These are phyloP conservation scores for Morone chrysops DNA, from an alignment of 2,113 vertebrate species.

Conservation along the genomic window DNA sequence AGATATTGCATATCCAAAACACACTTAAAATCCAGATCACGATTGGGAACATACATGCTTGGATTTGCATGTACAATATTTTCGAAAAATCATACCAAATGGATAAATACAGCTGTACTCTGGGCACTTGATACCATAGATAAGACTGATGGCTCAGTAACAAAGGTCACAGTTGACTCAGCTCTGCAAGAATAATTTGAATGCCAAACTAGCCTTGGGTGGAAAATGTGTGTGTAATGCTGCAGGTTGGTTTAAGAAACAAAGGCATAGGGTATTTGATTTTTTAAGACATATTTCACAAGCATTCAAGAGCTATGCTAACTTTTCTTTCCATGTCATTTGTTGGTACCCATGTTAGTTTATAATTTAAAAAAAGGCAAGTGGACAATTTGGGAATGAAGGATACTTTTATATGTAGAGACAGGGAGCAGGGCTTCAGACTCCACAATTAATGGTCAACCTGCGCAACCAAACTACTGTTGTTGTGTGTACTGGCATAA, in stretches of 20 bases:
- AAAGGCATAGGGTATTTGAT: background rate
- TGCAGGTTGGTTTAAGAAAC: background rate
- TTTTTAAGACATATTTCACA: background rate
- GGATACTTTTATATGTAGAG: background rate
- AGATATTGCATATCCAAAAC: background rate
- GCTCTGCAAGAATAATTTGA: slow-evolving; percentile 16
- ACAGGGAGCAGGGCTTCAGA: background rate
- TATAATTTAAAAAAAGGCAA: too few relatives aligned
- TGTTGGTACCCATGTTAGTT: too few relatives aligned
- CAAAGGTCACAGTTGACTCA: slow-evolving; percentile 8
- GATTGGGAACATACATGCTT: background rate
- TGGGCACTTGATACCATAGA: background rate
- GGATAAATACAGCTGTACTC: background rate
- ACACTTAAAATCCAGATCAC: background rate
- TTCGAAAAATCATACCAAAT: background rate
- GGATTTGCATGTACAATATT: background rate
- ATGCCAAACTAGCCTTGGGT: slow-evolving; percentile 19
- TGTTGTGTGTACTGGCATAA: slow-evolving; percentile 7
- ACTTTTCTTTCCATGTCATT: background rate
- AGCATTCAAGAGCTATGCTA: background rate
- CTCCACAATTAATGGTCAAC: background rate
- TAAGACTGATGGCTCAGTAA: background rate
- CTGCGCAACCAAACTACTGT: background rate
- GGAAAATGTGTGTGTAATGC: background rate
- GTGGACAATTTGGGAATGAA: background rate